These are phyloP conservation scores for Polyodon spathula DNA, from an alignment of 2,113 vertebrate genomes.

Conservation along the genomic window DNA sequence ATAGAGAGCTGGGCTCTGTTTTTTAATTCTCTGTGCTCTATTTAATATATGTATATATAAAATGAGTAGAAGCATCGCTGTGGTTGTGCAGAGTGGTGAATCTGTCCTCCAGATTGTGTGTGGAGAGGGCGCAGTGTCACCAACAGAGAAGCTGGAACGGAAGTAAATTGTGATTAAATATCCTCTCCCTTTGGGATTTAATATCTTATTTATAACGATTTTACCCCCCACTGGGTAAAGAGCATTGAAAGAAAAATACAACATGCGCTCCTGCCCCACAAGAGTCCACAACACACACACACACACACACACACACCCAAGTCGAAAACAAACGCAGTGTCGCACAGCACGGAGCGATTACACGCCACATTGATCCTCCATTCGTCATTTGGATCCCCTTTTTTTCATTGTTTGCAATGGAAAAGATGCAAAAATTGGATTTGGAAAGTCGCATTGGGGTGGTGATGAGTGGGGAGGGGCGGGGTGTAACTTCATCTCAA, in stretches of 20 bases:
- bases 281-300: constrained; percentile 36
- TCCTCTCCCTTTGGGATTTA: constrained; percentile 29
- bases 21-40: too few relatives aligned
- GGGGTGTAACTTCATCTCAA: too few relatives aligned
- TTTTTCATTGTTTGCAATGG: constrained; percentile 16
- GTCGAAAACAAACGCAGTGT: not conserved
- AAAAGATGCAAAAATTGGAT: too few relatives aligned
- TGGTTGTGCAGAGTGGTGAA: too few relatives aligned
- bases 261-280: constrained; percentile 30
- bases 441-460: too few relatives aligned
- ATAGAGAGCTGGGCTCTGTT: too few relatives aligned
- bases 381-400: constrained; percentile 33
- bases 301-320: constrained; percentile 21
- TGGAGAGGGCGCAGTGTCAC: not conserved
- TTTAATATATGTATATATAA: too few relatives aligned
- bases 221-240: constrained; percentile 1
- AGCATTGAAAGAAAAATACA: constrained; percentile 39
- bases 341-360: not conserved
- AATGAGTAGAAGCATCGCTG: too few relatives aligned
- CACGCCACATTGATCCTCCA: constrained; percentile 42
- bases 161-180: constrained; percentile 36
- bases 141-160: constrained; percentile 20
- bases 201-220: constrained; percentile 37
- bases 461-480: too few relatives aligned
- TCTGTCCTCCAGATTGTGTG: constrained; percentile 7